Conservation (phyloP, 1,140 invertebrate species). For the Drosophila cardini region DNA sequence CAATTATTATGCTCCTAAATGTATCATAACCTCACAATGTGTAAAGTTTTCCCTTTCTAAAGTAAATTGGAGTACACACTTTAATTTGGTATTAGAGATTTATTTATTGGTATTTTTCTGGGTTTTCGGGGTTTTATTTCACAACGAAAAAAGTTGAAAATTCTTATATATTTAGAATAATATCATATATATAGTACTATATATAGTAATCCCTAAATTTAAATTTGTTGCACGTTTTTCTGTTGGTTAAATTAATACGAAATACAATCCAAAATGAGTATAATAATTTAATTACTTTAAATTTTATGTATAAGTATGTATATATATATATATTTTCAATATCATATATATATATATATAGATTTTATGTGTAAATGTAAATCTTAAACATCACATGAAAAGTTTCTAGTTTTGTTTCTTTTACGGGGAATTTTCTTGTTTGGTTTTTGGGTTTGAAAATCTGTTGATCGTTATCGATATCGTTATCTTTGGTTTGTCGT, state of each 20-base stretch:
- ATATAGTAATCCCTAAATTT: conserved; percentile 29
- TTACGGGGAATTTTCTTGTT: conserved; percentile 2
- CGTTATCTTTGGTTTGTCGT: conserved; percentile 15
- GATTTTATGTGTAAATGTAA: conserved; percentile 42
- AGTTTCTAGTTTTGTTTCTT: conserved; percentile 61
- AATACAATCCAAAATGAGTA: conserved; percentile 69
- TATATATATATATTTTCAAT: conserved; percentile 24
- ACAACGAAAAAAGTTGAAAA: conserved; percentile 70
- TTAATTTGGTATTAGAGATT: conserved; percentile 1
- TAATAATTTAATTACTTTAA: conserved; percentile 59
- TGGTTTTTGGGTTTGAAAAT: conserved; percentile 2
- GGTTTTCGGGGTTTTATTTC: conserved; percentile 13
- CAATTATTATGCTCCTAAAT: too few species aligned
- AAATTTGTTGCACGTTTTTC: conserved; percentile 19
- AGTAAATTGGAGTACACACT: too few species aligned
- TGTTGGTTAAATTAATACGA: conserved; percentile 47
- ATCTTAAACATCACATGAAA: conserved; percentile 80
- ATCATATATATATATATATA: conserved; percentile 18
- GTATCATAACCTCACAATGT: too few species aligned
- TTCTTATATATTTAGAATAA: conserved; percentile 70
- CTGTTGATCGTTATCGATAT: conserved; percentile 30
- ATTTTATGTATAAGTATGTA: conserved; percentile 32
- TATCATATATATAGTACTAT: conserved; percentile 41
- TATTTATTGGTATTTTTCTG: conserved; percentile 19
- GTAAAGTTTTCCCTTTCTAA: too few species aligned